These are phyloP conservation scores for Myiagra hebetior DNA, from an alignment of 2,113 vertebrate species.

Conservation along the genomic window DNA sequence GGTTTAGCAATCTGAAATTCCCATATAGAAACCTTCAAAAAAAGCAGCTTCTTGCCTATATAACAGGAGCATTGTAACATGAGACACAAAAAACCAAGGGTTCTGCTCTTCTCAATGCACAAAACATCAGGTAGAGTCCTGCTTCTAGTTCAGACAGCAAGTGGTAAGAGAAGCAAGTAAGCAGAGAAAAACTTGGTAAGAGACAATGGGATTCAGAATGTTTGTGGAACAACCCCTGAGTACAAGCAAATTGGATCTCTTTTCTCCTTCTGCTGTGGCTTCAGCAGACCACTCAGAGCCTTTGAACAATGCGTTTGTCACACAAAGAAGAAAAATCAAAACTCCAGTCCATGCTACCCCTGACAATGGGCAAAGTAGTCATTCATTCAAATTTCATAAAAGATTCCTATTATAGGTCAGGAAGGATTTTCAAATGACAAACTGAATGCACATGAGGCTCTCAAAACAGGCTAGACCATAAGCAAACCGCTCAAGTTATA, in stretches of 20 bases:
- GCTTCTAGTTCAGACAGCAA: neutral
- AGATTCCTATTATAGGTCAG: neutral
- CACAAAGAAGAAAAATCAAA: neutral
- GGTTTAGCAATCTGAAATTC: neutral
- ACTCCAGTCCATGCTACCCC: neutral
- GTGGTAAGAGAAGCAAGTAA: neutral
- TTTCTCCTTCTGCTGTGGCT: neutral
- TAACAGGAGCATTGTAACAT: neutral
- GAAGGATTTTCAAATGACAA: neutral
- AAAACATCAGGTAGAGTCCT: neutral
- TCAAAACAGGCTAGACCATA: neutral
- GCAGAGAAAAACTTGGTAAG: neutral
- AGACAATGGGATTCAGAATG: neutral
- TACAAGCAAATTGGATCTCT: neutral
- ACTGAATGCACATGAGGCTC: neutral
- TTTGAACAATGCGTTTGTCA: fast-evolving
- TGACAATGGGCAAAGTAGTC: neutral
- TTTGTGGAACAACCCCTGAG: neutral
- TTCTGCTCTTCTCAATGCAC: neutral
- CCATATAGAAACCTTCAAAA: neutral
- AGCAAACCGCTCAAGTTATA: neutral
- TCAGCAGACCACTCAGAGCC: neutral
- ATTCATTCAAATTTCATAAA: neutral
- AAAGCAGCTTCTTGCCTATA: neutral
- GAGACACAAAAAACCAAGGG: neutral